Base-by-base conservation (phyloP, 1,140 invertebrate genomes). In the Orius laevigatus region DNA sequence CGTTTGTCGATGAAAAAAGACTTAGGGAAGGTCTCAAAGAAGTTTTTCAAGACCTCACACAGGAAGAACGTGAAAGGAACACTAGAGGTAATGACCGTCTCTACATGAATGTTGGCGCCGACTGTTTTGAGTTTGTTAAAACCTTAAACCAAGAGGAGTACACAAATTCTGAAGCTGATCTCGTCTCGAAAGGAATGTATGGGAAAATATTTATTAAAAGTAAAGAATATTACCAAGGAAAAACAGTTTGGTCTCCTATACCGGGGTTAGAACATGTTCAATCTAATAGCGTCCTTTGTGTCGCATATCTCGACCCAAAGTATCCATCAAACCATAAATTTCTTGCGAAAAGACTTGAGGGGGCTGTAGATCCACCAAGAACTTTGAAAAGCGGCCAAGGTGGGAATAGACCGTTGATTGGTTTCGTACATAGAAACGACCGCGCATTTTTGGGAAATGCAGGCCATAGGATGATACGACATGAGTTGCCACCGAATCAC, bases 1-100 rank as follows among this genome's bases (percentile, higher is more conserved):
- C 96, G 31, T 99, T 98, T 70, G 95, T 99, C 1, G 93, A 98
- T 61, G 94, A 98, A 66, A 74, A 73, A 39, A 69, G 94, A 52
- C 70, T 99, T 15, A 85, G 94, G 59, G 81, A 81, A 57, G 88
- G 92, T 1, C 66, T 99, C 14, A 68, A 78, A 53, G 75, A 77
- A 3, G 87, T 84, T 56, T 92, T 95, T 59, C 63, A 73, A 1
- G 66, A 75, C 44, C 66, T 98, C 25, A 84, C 88, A 1, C 67
- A 74, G 34, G 85, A 79, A 52, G 92, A 97, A 70, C 10, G 11
- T 10, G 63, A 63, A 46, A 62, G 77, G 50, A 79, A 79, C 62
- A 59, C 66, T 5, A 60, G 68, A 47, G 76, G 75, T 8, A 66
- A 68, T 58, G 72, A 75, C 57, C 55, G 66, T n/a, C 52, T 77